Evolutionary conservation across 1,140 invertebrate species (phyloP).

Genomic region (Drosophila nannoptera): DNA sequence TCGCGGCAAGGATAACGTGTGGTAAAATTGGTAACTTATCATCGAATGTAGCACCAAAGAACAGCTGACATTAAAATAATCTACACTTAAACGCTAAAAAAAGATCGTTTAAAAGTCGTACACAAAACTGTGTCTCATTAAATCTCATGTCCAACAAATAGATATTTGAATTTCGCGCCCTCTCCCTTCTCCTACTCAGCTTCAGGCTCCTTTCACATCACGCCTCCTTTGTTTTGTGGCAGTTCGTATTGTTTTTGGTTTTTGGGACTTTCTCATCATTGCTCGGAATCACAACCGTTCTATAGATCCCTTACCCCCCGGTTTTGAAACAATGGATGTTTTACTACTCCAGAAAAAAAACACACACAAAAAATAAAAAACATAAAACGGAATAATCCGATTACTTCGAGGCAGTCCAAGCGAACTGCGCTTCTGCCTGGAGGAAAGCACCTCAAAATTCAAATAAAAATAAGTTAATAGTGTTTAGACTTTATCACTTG

Average conservation of each 20-base stretch:
- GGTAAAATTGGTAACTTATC: conserved; percentile 52
- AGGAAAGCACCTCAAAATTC: conserved; percentile 24
- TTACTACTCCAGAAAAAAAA: no score
- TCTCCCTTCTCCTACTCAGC: neutral
- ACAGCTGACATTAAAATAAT: conserved; percentile 70
- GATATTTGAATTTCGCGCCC: conserved; percentile 14
- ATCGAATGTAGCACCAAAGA: conserved; percentile 69
- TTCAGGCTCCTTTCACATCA: no score
- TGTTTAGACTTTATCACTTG: conserved; percentile 66
- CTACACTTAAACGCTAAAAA: conserved; percentile 71
- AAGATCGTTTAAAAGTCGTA: conserved; percentile 61
- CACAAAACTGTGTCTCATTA: conserved; percentile 44
- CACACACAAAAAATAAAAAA: no score
- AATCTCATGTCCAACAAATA: conserved; percentile 56
- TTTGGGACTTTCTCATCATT: conserved; percentile 38
- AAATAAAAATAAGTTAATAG: conserved; percentile 32
- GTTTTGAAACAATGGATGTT: neutral
- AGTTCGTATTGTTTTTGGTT: conserved; percentile 51
- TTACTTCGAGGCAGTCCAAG: conserved; percentile 1
- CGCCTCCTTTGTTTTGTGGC: conserved; percentile 41
- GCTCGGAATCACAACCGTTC: conserved; percentile 34
- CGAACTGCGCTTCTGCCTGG: conserved; percentile 17
- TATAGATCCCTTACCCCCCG: conserved; percentile 9
- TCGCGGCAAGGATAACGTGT: conserved; percentile 13
- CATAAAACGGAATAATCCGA: no score